Base-by-base conservation (phyloP, 2,888 invertebrate species). In the Sarcophaga subvicina region DNA sequence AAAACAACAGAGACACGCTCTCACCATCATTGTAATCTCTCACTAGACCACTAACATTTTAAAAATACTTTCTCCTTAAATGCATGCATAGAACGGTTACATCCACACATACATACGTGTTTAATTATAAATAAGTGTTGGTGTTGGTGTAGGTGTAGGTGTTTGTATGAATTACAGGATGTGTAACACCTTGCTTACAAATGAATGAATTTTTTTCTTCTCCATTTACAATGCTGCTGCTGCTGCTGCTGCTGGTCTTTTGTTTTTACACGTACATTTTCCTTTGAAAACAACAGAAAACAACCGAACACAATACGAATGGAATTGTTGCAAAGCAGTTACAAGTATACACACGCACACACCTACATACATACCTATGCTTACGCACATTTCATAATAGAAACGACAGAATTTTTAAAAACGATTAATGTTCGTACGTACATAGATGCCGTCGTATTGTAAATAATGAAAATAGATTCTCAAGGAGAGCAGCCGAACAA, bases 161-260 rank as follows among this genome's bases (percentile, higher is more conserved):
- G 69, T 47, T 47, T 78, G 37, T 54, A 54, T 54, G 54, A 54
- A 54, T 54, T 89, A 87, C 89, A 86, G 89, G 88, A 86, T 88
- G 88, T 88, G 87, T 87, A 84, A 86, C 87, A 88, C 86, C 87
- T 86, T 86, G 85, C 75, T 69, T 79, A 80, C 81, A 83, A 77
- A 80, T 85, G 81, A 88, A 88, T 88, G 88, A 88, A 86, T 85
- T 80, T 83, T 85, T 64, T 66, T 84, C 81, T 83, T 49, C 75
- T 70, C 73, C 78, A 83, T 83, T 73, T 80, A 73, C 67, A 67
- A 12, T 37, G 8, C 37, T 37, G 37, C 27, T 20, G 12, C 54
- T n/a, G 25, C 5, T 37, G 37, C 37, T 37, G 37, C 64, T 20
- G 12, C 54, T 37, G 27, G 47, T 72, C 78, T 67, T 77, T 83